Base-by-base conservation (phyloP, 2,888 invertebrate species). In the Amphimallon solstitiale region DNA sequence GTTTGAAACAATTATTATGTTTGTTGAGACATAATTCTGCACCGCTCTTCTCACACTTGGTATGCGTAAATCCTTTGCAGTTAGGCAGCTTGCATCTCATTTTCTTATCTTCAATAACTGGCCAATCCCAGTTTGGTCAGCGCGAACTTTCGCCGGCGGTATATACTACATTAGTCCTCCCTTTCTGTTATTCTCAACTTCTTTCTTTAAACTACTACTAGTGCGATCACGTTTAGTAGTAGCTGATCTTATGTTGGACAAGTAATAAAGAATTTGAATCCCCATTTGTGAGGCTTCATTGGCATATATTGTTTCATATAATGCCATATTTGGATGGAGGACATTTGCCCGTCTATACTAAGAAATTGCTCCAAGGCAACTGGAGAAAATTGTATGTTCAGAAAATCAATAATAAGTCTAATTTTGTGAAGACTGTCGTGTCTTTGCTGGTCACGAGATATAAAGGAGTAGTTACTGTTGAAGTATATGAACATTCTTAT, bases 41-140 rank as follows among this genome's bases (percentile, higher is more conserved):
- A 15, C 48, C 62, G 35, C 62, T 68, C 46, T 69, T 69, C 62
- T 69, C 67, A 46, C 69, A 69, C 19, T 54, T 60, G 19, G 51
- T 46, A 35, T 49, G 63, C 6, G 59, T 51, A 34, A 45, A 65
- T 21, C 67, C 65, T 48, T 43, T 65, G 29, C 69, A 69, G 15
- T 40, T 65, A 34, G 69, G 67, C 63, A 38, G 52, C 43, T 69
- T 69, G 56, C 69, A 69, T 45, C 49, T 19, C 19, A 52, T 54
- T 65, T 56, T 59, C 23, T 15, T 38, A 40, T 49, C 35, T 15
- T 14, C 40, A 15, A 23, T 40, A 6, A 59, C 19, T 4, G 23
- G 23, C 67, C 68, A 68, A 61, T 66, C 43, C 66, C 63, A 43
- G 64, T 21, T 48, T 70, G 67, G 29, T 65, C 65, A 7, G 14